Percentiles rank a stretch among this genome's conserved stretches.
phyloP scores from a whole-genome alignment of 2,888 invertebrate genomes.

The Caenorhabditis sp. region DNA sequence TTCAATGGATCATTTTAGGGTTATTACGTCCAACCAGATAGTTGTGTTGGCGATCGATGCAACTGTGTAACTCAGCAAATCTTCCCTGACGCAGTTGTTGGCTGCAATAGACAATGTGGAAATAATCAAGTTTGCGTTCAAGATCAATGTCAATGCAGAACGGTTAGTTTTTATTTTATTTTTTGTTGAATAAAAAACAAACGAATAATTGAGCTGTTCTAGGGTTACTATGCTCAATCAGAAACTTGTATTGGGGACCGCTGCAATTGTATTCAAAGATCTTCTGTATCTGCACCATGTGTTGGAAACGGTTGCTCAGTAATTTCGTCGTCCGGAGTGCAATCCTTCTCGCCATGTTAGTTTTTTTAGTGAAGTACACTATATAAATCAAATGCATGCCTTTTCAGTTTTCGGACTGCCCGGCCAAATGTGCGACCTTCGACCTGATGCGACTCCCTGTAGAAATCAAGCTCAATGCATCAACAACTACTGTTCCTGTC shows the following conservation, averaged over 20 bases:
- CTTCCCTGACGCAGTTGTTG: conserved; percentile 15
- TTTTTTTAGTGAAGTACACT: too few species aligned
- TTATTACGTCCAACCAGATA: conserved; percentile 43
- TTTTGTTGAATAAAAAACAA: too few species aligned
- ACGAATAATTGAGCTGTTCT: too few species aligned
- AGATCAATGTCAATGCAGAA: conserved; percentile 46
- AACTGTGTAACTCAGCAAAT: conserved; percentile 30
- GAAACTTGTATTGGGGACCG: conserved; percentile 46
- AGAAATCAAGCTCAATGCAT: conserved; percentile 70
- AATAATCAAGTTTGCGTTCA: conserved; percentile 44
- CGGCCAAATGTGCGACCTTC: conserved; percentile 70
- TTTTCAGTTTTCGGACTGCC: conserved; percentile 69
- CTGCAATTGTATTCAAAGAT: conserved; percentile 54
- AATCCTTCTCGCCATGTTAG: conserved; percentile 43
- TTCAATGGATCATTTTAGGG: conserved; percentile 29
- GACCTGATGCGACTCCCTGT: conserved; percentile 66
- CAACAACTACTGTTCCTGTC: conserved; percentile 72
- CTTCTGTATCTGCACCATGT: conserved; percentile 25
- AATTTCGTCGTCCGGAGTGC: not conserved
- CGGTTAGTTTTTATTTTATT: too few species aligned
- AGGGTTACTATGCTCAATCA: conserved; percentile 55
- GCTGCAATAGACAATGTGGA: conserved; percentile 48
- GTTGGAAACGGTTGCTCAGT: conserved; percentile 52
- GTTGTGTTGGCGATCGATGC: conserved; percentile 36
- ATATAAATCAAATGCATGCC: too few species aligned